Percentiles rank a stretch among this genome's conserved stretches.
Evolutionary conservation across 2,888 invertebrate species (phyloP).

Genomic region (Tromatobia lineatoria): DNA sequence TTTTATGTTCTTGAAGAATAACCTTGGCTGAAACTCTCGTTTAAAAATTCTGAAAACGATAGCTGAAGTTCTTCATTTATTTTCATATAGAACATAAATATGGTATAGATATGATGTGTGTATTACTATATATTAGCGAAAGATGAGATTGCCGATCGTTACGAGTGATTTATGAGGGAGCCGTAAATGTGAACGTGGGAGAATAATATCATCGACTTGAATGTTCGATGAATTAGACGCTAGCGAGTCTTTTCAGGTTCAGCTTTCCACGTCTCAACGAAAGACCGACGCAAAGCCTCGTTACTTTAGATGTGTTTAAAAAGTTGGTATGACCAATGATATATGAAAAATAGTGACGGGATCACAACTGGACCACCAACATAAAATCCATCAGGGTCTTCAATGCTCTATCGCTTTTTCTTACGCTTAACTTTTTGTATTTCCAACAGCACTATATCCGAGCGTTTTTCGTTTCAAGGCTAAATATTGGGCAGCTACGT

Average conservation of each 20-base stretch:
- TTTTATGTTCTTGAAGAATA: not conserved
- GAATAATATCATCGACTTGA: conserved; percentile 43
- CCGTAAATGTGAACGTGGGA: conserved; percentile 8
- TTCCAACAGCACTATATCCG: not conserved
- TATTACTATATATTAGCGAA: conserved; percentile 28
- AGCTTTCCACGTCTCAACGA: not conserved
- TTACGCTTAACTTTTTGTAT: not conserved
- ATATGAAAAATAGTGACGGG: not conserved
- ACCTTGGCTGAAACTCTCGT: not conserved
- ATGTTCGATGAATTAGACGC: conserved; percentile 30
- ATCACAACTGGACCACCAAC: conserved; percentile 21
- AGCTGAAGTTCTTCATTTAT: conserved; percentile 1
- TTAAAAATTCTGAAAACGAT: conserved; percentile 8
- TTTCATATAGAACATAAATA: conserved; percentile 11
- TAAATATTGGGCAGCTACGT: not conserved
- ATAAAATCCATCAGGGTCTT: not conserved
- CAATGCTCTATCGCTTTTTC: not conserved
- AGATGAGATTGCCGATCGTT: conserved; percentile 56
- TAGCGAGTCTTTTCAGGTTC: not conserved
- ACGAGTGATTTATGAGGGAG: conserved; percentile 52
- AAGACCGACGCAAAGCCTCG: not conserved
- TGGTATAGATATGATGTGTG: not conserved
- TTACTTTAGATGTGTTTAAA: conserved; percentile 1
- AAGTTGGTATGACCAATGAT: conserved; percentile 3
- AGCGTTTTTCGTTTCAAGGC: conserved; percentile 21